Evolutionary conservation across 2,888 invertebrate genomes (phyloP).

Genomic region (Caenorhabditis imperialis): DNA sequence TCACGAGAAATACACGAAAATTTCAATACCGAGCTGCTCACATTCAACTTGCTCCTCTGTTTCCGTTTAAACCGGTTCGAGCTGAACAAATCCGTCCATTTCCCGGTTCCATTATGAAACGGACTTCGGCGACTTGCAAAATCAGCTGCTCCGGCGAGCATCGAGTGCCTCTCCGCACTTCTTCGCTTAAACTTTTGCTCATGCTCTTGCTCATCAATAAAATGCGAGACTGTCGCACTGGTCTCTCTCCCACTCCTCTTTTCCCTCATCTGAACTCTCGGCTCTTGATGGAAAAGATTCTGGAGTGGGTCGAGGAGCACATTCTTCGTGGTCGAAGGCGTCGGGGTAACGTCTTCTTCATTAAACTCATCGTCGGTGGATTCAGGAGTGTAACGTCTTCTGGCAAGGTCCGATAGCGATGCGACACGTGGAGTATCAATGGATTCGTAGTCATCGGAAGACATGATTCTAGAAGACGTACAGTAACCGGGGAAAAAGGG

Average conservation of each 20-base stretch:
- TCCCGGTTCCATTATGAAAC: slow-evolving; percentile 31
- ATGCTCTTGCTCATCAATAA: slow-evolving; percentile 14
- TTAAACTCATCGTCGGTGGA: slow-evolving; percentile 20
- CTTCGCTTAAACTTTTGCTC: slow-evolving; percentile 48
- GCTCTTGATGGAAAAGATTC: slow-evolving; percentile 12
- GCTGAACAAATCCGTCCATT: slow-evolving; percentile 61
- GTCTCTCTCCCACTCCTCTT: slow-evolving; percentile 11
- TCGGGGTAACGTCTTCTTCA: slow-evolving; percentile 29
- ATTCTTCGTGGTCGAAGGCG: slow-evolving; percentile 30
- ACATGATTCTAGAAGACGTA: no score
- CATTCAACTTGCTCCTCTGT: slow-evolving; percentile 38
- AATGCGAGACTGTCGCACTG: slow-evolving; percentile 40
- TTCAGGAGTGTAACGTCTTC: neutral
- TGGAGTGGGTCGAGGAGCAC: slow-evolving; percentile 24
- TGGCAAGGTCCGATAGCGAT: slow-evolving; percentile 29
- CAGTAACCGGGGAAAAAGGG: no score
- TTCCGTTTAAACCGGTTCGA: slow-evolving; percentile 58
- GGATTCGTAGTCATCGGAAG: slow-evolving; percentile 36
- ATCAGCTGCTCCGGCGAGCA: slow-evolving; percentile 55
- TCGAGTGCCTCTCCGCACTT: slow-evolving; percentile 59
- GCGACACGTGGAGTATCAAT: slow-evolving; percentile 44
- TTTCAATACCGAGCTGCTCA: no score
- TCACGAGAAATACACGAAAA: no score
- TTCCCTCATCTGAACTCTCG: slow-evolving; percentile 36
- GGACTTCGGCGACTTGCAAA: slow-evolving; percentile 56